Evolutionary conservation across 2,888 invertebrate genomes (phyloP).

Genomic region (Drosophila rubida): DNA sequence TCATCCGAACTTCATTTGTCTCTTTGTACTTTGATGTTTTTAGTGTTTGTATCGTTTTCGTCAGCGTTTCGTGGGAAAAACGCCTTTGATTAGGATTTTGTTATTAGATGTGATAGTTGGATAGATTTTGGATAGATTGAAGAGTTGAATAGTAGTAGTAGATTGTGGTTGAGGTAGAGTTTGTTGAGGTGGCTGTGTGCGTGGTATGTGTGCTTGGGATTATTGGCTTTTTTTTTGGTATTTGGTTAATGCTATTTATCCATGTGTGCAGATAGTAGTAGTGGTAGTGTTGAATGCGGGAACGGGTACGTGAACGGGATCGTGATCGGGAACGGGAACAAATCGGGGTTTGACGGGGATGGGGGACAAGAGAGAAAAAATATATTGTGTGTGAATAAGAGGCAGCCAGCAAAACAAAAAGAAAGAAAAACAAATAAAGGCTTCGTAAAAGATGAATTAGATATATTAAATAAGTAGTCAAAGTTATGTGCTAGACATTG

Average conservation of each 20-base stretch:
- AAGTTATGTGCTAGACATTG: slow-evolving; percentile 54
- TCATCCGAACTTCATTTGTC: slow-evolving; percentile 76
- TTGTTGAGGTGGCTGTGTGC: slow-evolving; percentile 26
- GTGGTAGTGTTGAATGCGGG: slow-evolving; percentile 15
- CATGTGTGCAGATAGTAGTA: slow-evolving; percentile 48
- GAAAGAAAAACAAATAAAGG: slow-evolving; percentile 18
- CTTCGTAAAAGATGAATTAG: slow-evolving; percentile 47
- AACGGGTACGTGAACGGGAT: slow-evolving; percentile 24
- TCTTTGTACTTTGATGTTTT: slow-evolving; percentile 81
- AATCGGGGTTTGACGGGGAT: slow-evolving; percentile 1
- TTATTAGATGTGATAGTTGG: slow-evolving; percentile 54
- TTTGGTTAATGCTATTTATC: slow-evolving; percentile 53
- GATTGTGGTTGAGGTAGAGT: slow-evolving; percentile 7
- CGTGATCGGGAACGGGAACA: slow-evolving; percentile 38
- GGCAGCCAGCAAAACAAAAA: slow-evolving; percentile 40
- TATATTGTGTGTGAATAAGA: slow-evolving; percentile 52
- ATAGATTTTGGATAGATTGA: slow-evolving; percentile 39
- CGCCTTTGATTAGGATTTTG: slow-evolving; percentile 50
- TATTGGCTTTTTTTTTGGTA: slow-evolving; percentile 8
- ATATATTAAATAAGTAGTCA: slow-evolving; percentile 69
- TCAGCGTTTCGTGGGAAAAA: slow-evolving; percentile 36
- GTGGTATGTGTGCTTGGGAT: slow-evolving; percentile 22
- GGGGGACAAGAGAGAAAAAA: slow-evolving; percentile 26
- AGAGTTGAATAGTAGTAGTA: slow-evolving; percentile 26
- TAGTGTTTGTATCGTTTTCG: slow-evolving; percentile 36